Evolutionary conservation across 2,113 vertebrate species (phyloP).

Genomic region (Alethe castanea): DNA sequence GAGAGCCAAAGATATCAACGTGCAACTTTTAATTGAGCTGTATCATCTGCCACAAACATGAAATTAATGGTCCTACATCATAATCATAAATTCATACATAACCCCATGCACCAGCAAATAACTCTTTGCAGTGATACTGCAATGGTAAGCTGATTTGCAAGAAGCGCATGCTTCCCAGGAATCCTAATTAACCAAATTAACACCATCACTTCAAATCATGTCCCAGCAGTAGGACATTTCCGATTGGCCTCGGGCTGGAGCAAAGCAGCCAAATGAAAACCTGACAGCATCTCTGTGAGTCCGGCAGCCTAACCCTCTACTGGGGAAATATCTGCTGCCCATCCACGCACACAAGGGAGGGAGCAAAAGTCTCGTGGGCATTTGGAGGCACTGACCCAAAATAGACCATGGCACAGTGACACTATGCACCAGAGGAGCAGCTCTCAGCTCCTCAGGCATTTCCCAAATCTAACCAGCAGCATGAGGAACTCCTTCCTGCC

Average conservation of each 20-base stretch:
- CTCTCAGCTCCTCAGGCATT: background rate
- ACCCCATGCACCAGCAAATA: slow-evolving; percentile 62
- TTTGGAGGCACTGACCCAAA: background rate
- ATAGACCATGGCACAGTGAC: rapidly evolving
- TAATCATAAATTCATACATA: slow-evolving; percentile 72
- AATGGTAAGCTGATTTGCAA: slow-evolving; percentile 68
- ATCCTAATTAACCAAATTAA: slow-evolving; percentile 76
- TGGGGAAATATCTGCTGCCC: background rate
- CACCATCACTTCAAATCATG: slow-evolving; percentile 74
- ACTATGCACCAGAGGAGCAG: background rate
- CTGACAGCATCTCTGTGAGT: background rate
- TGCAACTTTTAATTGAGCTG: slow-evolving; percentile 61
- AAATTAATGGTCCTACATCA: slow-evolving; percentile 70
- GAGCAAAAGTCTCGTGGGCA: background rate
- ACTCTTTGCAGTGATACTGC: slow-evolving; percentile 51
- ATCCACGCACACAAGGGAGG: background rate
- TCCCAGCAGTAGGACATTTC: slow-evolving; percentile 66
- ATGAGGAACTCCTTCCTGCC: background rate
- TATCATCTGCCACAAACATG: slow-evolving; percentile 62
- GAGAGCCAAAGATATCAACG: background rate
- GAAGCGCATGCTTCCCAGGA: slow-evolving; percentile 47
- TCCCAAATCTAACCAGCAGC: background rate
- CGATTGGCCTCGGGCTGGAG: slow-evolving; percentile 62
- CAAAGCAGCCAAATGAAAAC: slow-evolving; percentile 57
- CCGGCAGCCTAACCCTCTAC: background rate